Conservation (phyloP, 2,888 invertebrate species). For the Argyresthia albistria region DNA sequence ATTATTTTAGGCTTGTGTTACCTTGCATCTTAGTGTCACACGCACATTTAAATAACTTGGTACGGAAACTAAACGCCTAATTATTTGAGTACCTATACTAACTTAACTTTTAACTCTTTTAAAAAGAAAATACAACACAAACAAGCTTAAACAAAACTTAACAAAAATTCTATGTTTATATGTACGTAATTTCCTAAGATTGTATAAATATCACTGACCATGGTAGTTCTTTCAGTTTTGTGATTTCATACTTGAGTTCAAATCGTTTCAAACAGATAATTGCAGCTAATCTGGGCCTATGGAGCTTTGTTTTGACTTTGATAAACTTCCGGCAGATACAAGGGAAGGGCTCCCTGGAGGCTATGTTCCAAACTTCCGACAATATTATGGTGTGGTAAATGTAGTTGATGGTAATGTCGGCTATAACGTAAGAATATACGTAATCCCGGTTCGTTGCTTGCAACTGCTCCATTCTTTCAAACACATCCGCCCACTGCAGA, state of each 20-base stretch:
- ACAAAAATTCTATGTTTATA: not conserved
- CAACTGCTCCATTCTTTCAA: conserved; percentile 43
- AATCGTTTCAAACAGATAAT: conserved; percentile 21
- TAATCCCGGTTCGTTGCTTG: conserved; percentile 21
- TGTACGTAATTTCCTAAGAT: not conserved
- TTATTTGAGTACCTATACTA: too few relatives aligned
- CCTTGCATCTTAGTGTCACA: not conserved
- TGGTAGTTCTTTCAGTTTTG: conserved; percentile 37
- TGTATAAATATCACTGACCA: conserved; percentile 53
- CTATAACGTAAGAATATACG: conserved; percentile 48
- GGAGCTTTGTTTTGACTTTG: too few relatives aligned
- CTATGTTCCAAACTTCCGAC: conserved; percentile 20
- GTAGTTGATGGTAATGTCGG: conserved; percentile 44
- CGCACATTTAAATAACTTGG: too few relatives aligned
- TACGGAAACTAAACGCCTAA: too few relatives aligned
- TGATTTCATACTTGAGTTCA: conserved; percentile 36
- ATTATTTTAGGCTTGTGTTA: not conserved
- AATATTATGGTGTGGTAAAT: conserved; percentile 41
- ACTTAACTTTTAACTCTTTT: too few relatives aligned
- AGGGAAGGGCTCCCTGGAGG: not conserved
- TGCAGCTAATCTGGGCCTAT: not conserved
- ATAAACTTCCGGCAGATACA: not conserved
- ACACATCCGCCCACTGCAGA: conserved; percentile 32
- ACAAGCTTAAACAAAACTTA: not conserved
- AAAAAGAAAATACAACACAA: not conserved